Base-by-base conservation (phyloP, 1,140 invertebrate genomes). In the Drosophila repletoides region DNA sequence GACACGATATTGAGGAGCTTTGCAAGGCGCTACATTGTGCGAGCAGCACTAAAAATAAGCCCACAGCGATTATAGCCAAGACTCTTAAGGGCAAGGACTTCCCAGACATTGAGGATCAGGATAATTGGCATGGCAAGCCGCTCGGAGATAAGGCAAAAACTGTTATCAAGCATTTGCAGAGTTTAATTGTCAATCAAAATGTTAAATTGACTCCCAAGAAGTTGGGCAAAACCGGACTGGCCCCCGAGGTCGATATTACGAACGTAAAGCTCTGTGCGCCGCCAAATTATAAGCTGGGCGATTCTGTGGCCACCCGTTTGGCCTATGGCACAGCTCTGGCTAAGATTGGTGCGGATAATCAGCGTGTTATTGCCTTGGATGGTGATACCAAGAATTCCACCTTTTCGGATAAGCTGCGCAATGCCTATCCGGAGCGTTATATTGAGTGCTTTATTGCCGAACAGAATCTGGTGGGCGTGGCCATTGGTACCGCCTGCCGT, bases 361-460 rank as follows among this genome's bases (percentile, higher is more conserved):
- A 93, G 10, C 90, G 97, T 52, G 96, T 99, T 4, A 94, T 99
- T 87, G 97, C 96, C 45, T 90, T 99, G 41, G 98, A 99, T 91
- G 98, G 96, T 43, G 98, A 99, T 89, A 99, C 98, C 24, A 99
- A 99, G 91, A 99, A 99, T 90, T 99, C 98, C 0, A 99, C 99
- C 0, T 99, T 95, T 91, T 96, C 98, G 12, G 96, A 98, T 49
- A 98, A 97, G 90, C 93, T 99, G 40, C 95, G 95, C 87, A 93
- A 94, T 51, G 94, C 95, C 1, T 94, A 94, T 90, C 92, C 93
- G 0, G 92, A 93, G 33, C 94, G 97, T 68, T 99, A 97, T 90
- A 94, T 99, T 56, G 98, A 99, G 91, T 99, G 98, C 91, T 99
- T 96, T 91, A 99, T 99, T 88, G 98, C 98, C 49, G 99, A 99